These are phyloP conservation scores for Oncorhynchus gorbuscha DNA, from an alignment of 2,113 vertebrate genomes.

Conservation along the genomic window DNA sequence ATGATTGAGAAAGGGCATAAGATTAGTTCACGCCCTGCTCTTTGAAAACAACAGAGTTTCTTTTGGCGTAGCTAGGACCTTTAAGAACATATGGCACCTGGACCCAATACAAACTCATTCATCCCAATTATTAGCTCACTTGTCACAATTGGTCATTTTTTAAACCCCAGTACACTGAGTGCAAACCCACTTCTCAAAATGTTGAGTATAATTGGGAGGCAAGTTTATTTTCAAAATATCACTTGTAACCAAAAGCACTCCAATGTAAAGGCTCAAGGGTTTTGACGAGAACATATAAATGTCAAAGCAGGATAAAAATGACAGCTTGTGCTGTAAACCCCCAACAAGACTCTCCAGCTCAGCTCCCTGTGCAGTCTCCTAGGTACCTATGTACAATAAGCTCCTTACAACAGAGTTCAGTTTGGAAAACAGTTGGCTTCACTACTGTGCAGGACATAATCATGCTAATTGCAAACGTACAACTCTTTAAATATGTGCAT, in stretches of 20 bases:
- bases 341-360: background rate
- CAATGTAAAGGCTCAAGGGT: slow-evolving; percentile 29
- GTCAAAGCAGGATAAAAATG: background rate
- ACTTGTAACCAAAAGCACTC: slow-evolving; percentile 21
- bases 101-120: slow-evolving; percentile 35
- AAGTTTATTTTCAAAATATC: slow-evolving; percentile 45
- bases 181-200: slow-evolving; percentile 3
- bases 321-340: background rate
- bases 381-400: background rate
- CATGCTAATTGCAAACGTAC: slow-evolving; percentile 57
- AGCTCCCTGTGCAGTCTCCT: background rate
- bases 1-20: slow-evolving; percentile 2
- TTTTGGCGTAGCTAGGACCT: background rate
- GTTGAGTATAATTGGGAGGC: slow-evolving; percentile 21
- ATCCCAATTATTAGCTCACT: slow-evolving; percentile 45
- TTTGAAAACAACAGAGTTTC: slow-evolving; percentile 13
- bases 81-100: slow-evolving; percentile 8
- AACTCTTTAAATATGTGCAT: slow-evolving; percentile 52
- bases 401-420: background rate
- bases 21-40: slow-evolving; percentile 8
- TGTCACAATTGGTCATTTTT: background rate
- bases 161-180: slow-evolving; percentile 1
- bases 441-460: slow-evolving; percentile 39
- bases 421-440: background rate
- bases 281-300: slow-evolving; percentile 7